Conservation (phyloP, 2,797 vertebrate genomes). For the Holocentrus rufus region DNA sequence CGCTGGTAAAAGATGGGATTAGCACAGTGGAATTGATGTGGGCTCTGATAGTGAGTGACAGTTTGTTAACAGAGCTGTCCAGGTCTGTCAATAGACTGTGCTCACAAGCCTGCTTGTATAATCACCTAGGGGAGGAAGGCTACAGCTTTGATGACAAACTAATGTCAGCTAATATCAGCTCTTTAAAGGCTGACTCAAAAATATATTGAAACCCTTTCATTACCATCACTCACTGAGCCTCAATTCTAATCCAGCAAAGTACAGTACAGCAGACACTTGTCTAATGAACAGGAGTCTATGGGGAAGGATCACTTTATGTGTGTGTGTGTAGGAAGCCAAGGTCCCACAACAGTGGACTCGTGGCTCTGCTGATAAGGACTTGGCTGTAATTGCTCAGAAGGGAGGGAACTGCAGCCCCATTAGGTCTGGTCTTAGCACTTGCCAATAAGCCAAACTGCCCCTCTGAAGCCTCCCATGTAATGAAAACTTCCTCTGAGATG, state of each 20-base stretch:
- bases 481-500: conserved; percentile 82
- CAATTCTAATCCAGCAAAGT: conserved; percentile 70
- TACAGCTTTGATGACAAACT: conserved; percentile 72
- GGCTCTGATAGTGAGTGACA: conserved; percentile 51
- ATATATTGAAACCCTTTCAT: conserved; percentile 76
- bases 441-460: conserved; percentile 85
- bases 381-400: conserved; percentile 81
- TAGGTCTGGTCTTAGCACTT: conserved; percentile 80
- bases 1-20: conserved; percentile 35
- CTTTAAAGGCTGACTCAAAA: conserved; percentile 77
- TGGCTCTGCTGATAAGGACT: conserved; percentile 80
- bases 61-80: conserved; percentile 54
- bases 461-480: conserved; percentile 82
- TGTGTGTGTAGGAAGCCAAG: conserved; percentile 73
- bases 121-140: conserved; percentile 38
- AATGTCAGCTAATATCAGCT: conserved; percentile 75
- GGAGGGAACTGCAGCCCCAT: conserved; percentile 79
- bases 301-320: conserved; percentile 74
- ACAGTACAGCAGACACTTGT: conserved; percentile 71
- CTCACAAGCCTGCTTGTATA: conserved; percentile 46
- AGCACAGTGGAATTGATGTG: conserved; percentile 40
- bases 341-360: conserved; percentile 79
- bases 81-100: conserved; percentile 55
- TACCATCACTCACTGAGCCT: conserved; percentile 76
- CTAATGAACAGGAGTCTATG: conserved; percentile 78